These are phyloP conservation scores for Zophobas morio DNA, from an alignment of 1,140 invertebrate species.

Conservation along the genomic window DNA sequence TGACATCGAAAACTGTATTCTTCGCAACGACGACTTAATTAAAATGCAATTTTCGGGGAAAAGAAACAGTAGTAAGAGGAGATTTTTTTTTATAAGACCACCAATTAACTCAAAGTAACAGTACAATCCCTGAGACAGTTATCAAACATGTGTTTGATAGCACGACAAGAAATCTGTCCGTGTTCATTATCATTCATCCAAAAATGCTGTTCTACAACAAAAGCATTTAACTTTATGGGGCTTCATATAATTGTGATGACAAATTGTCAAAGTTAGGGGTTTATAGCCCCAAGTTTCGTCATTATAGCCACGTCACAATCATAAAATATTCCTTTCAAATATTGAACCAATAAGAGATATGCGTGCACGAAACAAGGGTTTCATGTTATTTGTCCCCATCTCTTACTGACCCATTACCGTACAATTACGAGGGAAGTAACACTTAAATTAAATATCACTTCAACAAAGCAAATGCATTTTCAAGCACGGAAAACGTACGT, in stretches of 20 bases:
- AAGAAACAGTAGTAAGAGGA: no score
- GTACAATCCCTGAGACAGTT: no score
- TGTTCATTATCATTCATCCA: background rate
- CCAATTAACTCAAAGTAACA: no score
- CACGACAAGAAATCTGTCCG: no score
- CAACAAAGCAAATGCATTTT: background rate
- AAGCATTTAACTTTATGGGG: no score
- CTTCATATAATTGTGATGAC: background rate
- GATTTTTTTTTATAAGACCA: no score
- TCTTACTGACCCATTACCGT: background rate
- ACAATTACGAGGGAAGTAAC: constrained; percentile 6
- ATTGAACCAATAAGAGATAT: constrained; percentile 21
- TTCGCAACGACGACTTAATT: no score
- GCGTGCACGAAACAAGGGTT: constrained; percentile 14
- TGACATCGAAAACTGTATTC: background rate
- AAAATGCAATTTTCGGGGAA: no score
- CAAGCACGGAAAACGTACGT: no score
- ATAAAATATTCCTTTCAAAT: constrained; percentile 11
- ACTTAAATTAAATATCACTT: constrained; percentile 20
- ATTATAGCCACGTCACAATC: constrained; percentile 16
- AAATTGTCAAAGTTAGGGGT: background rate
- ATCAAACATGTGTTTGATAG: no score
- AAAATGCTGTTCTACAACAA: background rate
- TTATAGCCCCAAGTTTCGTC: background rate
- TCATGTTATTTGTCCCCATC: background rate